Evolutionary conservation across 2,888 invertebrate genomes (phyloP).

Genomic region (Cephalotes varians): DNA sequence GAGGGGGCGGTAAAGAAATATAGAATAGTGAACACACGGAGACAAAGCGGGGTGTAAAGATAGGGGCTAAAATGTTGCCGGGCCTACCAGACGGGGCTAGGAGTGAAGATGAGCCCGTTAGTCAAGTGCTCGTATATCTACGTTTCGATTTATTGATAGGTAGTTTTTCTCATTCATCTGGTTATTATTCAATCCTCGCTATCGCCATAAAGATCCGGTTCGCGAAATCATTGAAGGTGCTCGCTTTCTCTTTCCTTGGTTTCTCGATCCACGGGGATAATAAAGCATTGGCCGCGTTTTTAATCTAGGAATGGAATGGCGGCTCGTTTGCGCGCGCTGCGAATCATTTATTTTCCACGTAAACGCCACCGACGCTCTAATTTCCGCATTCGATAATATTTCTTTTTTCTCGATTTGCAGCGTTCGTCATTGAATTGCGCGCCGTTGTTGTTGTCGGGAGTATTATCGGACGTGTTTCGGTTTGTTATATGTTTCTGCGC

Average conservation of each 20-base stretch:
- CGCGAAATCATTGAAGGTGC: conserved; percentile 51
- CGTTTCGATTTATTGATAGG: conserved; percentile 60
- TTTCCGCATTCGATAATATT: conserved; percentile 54
- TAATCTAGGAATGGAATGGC: conserved; percentile 56
- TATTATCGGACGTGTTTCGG: conserved; percentile 35
- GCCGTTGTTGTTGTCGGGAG: background rate
- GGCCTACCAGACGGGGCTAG: conserved; percentile 7
- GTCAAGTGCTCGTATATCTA: conserved; percentile 65
- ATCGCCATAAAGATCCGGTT: conserved; percentile 60
- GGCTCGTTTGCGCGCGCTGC: conserved; percentile 14
- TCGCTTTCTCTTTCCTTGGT: background rate
- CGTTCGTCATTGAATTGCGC: conserved; percentile 39
- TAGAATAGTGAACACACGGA: conserved; percentile 47
- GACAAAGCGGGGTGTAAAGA: conserved; percentile 11
- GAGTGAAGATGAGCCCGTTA: conserved; percentile 55
- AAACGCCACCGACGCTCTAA: conserved; percentile 51
- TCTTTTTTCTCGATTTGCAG: conserved; percentile 45
- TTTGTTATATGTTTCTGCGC: conserved; percentile 37
- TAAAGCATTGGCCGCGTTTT: conserved; percentile 44
- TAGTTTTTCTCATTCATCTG: conserved; percentile 43
- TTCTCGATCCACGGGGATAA: conserved; percentile 25
- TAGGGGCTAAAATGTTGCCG: conserved; percentile 40
- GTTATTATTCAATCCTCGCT: conserved; percentile 66
- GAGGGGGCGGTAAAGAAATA: conserved; percentile 50
- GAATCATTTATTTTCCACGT: conserved; percentile 48